phyloP scores from a whole-genome alignment of 2,888 invertebrate genomes.

The Cataglyphis albicans region DNA sequence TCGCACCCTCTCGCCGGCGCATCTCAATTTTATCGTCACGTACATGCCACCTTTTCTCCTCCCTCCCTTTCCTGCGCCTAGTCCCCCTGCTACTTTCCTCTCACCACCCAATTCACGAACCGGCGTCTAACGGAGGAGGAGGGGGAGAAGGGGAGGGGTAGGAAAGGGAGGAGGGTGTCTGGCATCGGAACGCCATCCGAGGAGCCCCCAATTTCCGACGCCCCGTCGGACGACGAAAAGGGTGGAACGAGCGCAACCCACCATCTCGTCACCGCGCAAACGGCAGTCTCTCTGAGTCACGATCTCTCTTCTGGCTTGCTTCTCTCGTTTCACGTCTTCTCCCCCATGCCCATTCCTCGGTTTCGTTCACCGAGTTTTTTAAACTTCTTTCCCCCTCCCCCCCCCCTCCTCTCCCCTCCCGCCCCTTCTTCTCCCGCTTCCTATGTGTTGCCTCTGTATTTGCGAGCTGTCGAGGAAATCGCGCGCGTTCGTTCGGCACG shows the following conservation, averaged over 20 bases:
- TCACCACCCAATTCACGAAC: constrained; percentile 28
- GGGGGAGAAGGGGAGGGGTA: background rate
- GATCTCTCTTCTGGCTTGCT: background rate
- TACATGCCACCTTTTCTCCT: constrained; percentile 42
- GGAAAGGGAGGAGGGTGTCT: background rate
- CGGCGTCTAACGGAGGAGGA: constrained; percentile 4
- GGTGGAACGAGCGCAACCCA: constrained; percentile 12
- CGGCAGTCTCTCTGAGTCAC: constrained; percentile 11
- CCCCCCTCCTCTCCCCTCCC: too few relatives aligned
- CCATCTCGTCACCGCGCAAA: constrained; percentile 20
- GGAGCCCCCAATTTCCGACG: constrained; percentile 64
- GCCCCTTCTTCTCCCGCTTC: too few relatives aligned
- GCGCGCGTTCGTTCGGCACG: constrained; percentile 31
- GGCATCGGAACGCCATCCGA: constrained; percentile 35
- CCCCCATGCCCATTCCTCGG: constrained; percentile 1
- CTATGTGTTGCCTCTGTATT: background rate
- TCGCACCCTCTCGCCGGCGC: constrained; percentile 35
- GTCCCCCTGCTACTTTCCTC: background rate
- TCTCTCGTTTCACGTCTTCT: constrained; percentile 28
- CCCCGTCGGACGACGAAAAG: constrained; percentile 38
- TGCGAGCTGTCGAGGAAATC: constrained; percentile 32
- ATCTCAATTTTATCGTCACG: constrained; percentile 79
- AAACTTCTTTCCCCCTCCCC: background rate
- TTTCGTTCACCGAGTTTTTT: constrained; percentile 20
- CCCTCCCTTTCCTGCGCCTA: background rate